Percentiles rank a stretch among this genome's conserved stretches.
phyloP scores from a whole-genome alignment of 2,113 vertebrate species.

The Emydura subglobosa region DNA sequence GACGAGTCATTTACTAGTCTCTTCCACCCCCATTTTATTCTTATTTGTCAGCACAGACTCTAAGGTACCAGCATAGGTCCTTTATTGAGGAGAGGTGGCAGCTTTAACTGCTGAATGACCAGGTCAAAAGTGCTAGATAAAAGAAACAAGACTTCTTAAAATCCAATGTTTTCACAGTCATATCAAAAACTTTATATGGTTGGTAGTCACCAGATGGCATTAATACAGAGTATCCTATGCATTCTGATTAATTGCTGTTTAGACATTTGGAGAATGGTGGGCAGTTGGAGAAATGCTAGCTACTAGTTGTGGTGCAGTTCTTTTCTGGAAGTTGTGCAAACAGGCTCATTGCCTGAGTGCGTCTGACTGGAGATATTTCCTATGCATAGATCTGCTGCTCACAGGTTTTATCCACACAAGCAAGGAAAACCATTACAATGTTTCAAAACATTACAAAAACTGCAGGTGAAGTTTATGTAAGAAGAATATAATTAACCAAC shows the following conservation, averaged over 20 bases:
- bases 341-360: neutral
- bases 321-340: neutral
- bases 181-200: neutral
- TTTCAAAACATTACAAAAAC: neutral
- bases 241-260: neutral
- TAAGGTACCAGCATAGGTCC: neutral
- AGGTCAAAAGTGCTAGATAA: neutral
- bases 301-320: neutral
- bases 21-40: neutral
- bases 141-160: neutral
- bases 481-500: neutral
- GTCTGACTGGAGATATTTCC: neutral
- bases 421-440: neutral
- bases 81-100: neutral
- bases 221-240: neutral
- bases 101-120: neutral
- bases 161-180: rapidly evolving
- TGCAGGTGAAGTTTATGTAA: neutral
- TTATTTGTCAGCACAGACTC: neutral
- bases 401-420: neutral
- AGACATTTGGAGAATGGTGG: neutral
- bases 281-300: neutral
- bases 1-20: neutral
- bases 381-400: neutral
- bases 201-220: neutral